Evolutionary conservation across 2,113 vertebrate genomes (phyloP).

Genomic region (Nannospalax galili): DNA sequence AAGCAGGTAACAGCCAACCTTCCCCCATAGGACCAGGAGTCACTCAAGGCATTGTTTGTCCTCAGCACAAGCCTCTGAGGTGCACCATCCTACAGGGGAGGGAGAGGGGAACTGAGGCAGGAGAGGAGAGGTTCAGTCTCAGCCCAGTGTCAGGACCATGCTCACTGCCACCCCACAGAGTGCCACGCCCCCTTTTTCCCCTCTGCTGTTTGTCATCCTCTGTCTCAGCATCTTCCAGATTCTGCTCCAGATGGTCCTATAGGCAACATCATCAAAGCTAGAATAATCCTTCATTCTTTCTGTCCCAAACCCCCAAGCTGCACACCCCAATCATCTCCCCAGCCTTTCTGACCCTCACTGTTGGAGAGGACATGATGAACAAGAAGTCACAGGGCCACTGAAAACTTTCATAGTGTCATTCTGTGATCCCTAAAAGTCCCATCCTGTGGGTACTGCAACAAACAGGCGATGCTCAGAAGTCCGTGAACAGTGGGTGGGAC

Average conservation of each 20-base stretch:
- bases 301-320: neutral
- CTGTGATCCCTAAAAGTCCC: neutral
- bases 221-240: neutral
- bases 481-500: neutral
- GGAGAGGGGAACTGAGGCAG: neutral
- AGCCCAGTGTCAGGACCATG: neutral
- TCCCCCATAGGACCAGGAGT: neutral
- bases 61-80: neutral
- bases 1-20: too few species aligned
- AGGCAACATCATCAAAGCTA: neutral
- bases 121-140: neutral
- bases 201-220: neutral
- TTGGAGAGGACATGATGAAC: fast-evolving
- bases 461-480: neutral
- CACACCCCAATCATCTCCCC: neutral
- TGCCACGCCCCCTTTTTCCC: too few species aligned
- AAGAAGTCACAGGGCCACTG: too few species aligned
- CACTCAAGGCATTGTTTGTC: fast-evolving
- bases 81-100: fast-evolving
- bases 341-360: neutral
- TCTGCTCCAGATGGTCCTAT: neutral
- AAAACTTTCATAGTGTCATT: neutral
- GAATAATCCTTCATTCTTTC: too few species aligned
- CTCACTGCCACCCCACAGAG: fast-evolving
- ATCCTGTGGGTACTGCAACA: neutral